Base-by-base conservation (phyloP, 92 coral and sea anemone species). In the Umimayanthus kanabou region DNA sequence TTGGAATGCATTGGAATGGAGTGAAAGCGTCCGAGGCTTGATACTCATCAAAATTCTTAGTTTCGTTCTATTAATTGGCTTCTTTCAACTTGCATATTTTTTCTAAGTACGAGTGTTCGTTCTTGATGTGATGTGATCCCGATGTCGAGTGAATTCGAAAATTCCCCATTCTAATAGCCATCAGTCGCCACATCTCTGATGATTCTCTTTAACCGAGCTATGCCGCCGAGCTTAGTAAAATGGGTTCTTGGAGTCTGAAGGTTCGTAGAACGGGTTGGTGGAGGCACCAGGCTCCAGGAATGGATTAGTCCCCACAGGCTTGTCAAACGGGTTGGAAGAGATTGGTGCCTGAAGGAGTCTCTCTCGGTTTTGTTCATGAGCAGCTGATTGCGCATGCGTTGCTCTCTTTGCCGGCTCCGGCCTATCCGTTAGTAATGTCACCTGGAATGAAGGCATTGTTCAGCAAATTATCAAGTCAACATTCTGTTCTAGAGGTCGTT, bases 361-460 rank as follows among this genome's bases (percentile, higher is more conserved):
- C 43, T 87, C 78, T 79, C 92, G 87, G 61, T 86, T 76, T 15
- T 85, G 84, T 13, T 89, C 87, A 55, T 39, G 77, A 64, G 77
- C 18, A 33, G 76, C 85, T 66, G 72, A 57, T 25, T 85, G 66
- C 79, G 85, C 86, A 58, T 58, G 91, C 61, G 88, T 70, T 23
- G 81, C 43, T 78, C 77, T 65, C 75, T 73, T 86, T 77, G 16
- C 57, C 49, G 73, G 8, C 39, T 22, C 73, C 28, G 77, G 87
- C 26, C 55, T 83, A 42, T 81, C 86, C 22, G 92, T 90, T 58
- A 90, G 86, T 79, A 90, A 86, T 43, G 92, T 90, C 40, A 90
- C 92, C 92, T 90, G 82, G 4, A 39, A 80, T 29, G 29, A 57
- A 83, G 33, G 9, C 10, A 67, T 23, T 67, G 29, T 67, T 26